Evolutionary conservation across 2,888 invertebrate species (phyloP), one percentile per base, ranked within the genome.

Genomic region (Alloplasta piceator): DNA sequence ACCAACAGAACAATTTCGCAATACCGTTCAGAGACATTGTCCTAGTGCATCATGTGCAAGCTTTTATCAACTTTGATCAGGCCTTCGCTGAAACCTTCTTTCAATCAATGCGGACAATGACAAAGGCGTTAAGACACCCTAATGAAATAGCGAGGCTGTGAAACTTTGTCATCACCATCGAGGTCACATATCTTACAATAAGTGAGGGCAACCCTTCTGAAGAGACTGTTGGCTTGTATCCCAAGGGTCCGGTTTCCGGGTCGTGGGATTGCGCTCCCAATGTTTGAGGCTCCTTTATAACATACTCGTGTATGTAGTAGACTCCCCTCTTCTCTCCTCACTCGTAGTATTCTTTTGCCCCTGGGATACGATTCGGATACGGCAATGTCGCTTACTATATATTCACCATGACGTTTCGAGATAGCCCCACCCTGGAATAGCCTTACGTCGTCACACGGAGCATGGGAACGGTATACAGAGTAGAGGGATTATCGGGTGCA

Each of bases 161-260:
- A 10, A 52, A 16, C 14, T 52, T 52, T 52, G 12, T 52, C 48
- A 12, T 48, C 48, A 52, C 50, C 48, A 56, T n/a, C 16, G n/a
- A 46, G 48, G 50, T 67, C 52, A 39, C 50, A 41, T 26, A 48
- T 71, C 56, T 63, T 43, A 46, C 7, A 10, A 10, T 58, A 60
- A 52, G 39, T 48, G 60, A 43, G 14, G 16, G 70, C 46, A 71
- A 76, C 68, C 76, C 76, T 76, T 68, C 68, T 55, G 56, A 56
- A 77, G 39, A 77, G 16, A 64, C 48, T 14, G 41, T 36, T 10
- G 73, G 63, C n/a, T 9, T 26, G 70, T 26, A 26, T 74, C 79
- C 58, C 74, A 70, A 58, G 88, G 86, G 87, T 77, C 86, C 84
- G 84, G 86, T 87, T 88, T 86, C 83, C 82, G 83, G 83, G 71